Base-by-base conservation (phyloP, 2,113 vertebrate genomes). In the Syngnathus scovelli region DNA sequence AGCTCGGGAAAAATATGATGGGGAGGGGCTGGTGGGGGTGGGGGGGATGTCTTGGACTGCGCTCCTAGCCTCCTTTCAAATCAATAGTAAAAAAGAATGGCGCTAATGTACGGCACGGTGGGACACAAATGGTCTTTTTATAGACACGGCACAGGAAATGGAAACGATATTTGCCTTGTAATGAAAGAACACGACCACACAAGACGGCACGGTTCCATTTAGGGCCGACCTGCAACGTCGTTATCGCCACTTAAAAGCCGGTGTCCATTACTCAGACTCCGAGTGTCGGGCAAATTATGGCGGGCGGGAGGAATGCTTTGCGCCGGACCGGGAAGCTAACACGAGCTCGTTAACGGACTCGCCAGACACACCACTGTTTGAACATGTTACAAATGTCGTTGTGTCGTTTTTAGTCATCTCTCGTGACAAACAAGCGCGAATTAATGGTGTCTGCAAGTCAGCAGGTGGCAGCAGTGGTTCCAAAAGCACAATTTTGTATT, bases 51-150 rank as follows among this genome's bases (percentile, higher is more conserved):
- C 23, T 23, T 71, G 79, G 80, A 88, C 77, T 27, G 76, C 71
- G 82, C 77, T 61, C 68, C 84, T 89, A 82, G 87, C 83, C 84
- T 81, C 75, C 71, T 73, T 58, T 49, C 27, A 19, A 86, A 91
- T 91, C 91, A 83, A 90, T 91, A 91, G 52, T n/a, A 72, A 77
- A 78, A 85, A 87, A 87, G 69, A 79, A 80, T 72, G 67, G 78
- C 74, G 60, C 72, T 88, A 89, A 88, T 87, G 84, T 70, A 86
- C 65, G 74, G 81, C 68, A 74, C 75, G 77, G 76, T 75, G 69
- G 73, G 86, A 85, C 87, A 86, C 81, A 83, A 86, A 89, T 76
- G 79, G 75, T 83, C 72, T 48, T 77, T 90, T 88, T 68, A 80
- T 75, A 79, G 79, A 78, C 69, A 78, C 61, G 64, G 55, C 6